Base-by-base conservation (phyloP, 1,140 invertebrate species). In the Anastrepha ludens region DNA sequence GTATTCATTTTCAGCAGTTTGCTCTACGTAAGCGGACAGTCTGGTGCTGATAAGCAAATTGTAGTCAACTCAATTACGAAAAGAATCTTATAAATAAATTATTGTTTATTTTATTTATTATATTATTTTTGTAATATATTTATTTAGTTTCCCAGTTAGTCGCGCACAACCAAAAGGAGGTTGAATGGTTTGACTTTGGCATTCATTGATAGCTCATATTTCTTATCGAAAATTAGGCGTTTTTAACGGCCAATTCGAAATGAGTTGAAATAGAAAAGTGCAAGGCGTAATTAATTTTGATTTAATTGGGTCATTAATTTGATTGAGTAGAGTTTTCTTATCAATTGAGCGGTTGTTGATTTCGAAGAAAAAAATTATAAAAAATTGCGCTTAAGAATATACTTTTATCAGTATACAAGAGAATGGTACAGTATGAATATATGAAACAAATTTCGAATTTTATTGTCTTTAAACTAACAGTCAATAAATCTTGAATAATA, bases 231-330 rank as follows among this genome's bases (percentile, higher is more conserved):
- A 20, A 81, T 81, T 81, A 50, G 5, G 74, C 74, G 20, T n/a
- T 81, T 81, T 81, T 47, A 81, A 58, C 74, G 55, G 47, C 17
- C 47, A 13, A 81, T 50, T 58, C 20, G 47, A 20, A 55, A 55
- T 81, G 74, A 55, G 5, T 58, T 55, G 47, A 11, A 20, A 20
- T 13, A 8, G 2, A 81, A 55, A 81, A 55, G 55, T 81, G 74
- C 20, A 50, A 55, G 50, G 74, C 47, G 50, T 55, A 81, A 81
- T 81, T 81, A 55, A 81, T 81, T 74, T 81, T 81, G 74, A 81
- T 81, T 81, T 81, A 81, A 81, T 74, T 81, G 47, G 74, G 17
- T n/a, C 47, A 81, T 55, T 81, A 81, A 81, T 81, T 81, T 81
- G 74, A 81, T 81, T 81, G 50, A 81, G 7, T 81, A n/a, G 11